These are phyloP conservation scores for Fistularia tabacaria DNA, from an alignment of 2,797 vertebrate species.

Conservation along the genomic window DNA sequence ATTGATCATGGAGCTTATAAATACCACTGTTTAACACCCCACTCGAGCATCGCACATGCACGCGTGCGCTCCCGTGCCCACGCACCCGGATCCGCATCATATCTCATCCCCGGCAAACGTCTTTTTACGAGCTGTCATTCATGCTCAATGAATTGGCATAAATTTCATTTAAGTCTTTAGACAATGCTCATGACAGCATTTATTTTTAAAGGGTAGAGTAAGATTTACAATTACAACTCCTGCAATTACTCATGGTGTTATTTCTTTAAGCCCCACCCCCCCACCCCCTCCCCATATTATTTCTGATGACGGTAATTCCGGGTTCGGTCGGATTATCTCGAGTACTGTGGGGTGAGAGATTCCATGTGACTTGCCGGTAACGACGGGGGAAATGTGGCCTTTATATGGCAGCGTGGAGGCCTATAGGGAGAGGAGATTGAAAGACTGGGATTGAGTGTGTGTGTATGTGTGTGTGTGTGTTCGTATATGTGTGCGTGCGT, in stretches of 20 bases:
- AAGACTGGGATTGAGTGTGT: conserved; percentile 30
- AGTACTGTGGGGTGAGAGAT: conserved; percentile 61
- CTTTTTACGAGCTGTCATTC: conserved; percentile 70
- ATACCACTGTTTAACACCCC: conserved; percentile 71
- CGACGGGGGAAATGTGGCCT: conserved; percentile 71
- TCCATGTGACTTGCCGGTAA: conserved; percentile 64
- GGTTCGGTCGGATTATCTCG: conserved; percentile 63
- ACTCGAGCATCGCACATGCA: conserved; percentile 43
- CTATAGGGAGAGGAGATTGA: conserved; percentile 57
- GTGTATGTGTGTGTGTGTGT: conserved; percentile 7
- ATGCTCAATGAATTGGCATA: conserved; percentile 69
- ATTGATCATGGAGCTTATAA: conserved; percentile 77
- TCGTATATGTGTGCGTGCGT: conserved; percentile 17
- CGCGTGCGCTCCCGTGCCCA: conserved; percentile 15
- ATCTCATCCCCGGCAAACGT: conserved; percentile 60
- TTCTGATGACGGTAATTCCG: conserved; percentile 62
- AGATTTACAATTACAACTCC: conserved; percentile 70
- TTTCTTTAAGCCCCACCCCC: conserved; percentile 57
- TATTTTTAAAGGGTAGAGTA: conserved; percentile 57
- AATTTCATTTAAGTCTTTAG: conserved; percentile 73
- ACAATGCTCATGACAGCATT: conserved; percentile 69
- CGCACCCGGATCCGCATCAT: conserved; percentile 34
- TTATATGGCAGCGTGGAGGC: conserved; percentile 54
- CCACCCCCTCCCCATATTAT: conserved; percentile 24
- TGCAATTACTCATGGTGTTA: conserved; percentile 60